Conservation (phyloP, 1,140 invertebrate species). For the Muscidifurax raptorellus region DNA sequence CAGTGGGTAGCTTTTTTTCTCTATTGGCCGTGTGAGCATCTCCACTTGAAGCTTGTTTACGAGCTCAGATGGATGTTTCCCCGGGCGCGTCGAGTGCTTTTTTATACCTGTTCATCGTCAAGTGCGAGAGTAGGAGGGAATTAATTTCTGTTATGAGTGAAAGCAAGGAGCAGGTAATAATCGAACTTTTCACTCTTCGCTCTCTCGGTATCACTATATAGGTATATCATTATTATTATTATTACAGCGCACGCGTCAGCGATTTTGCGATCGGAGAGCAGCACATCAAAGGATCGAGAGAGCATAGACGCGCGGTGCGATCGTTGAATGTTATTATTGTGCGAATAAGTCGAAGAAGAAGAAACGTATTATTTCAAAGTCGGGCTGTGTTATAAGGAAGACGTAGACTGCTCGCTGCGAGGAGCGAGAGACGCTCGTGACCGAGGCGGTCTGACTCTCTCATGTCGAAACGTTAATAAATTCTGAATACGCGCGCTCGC, state of each 20-base stretch:
- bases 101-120: not conserved
- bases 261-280: not conserved
- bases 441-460: conserved; percentile 34
- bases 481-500: conserved; percentile 29
- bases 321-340: conserved; percentile 26
- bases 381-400: not conserved
- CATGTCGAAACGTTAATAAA: conserved; percentile 47
- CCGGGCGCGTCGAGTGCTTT: not conserved
- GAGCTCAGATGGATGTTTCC: not conserved
- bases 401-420: conserved; percentile 46
- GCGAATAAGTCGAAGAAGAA: conserved; percentile 22
- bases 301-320: not conserved
- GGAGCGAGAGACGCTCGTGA: conserved; percentile 36
- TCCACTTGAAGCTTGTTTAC: not conserved
- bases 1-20: not conserved
- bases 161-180: not conserved
- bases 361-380: conserved; percentile 26
- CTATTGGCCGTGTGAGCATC: not conserved
- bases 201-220: too few species aligned
- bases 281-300: conserved; percentile 4
- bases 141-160: not conserved
- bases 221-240: not conserved
- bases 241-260: not conserved
- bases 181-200: too few species aligned
- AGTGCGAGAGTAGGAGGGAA: not conserved